Evolutionary conservation across 2,113 vertebrate genomes (phyloP).

Genomic region (Sphaerodactylus townsendi): DNA sequence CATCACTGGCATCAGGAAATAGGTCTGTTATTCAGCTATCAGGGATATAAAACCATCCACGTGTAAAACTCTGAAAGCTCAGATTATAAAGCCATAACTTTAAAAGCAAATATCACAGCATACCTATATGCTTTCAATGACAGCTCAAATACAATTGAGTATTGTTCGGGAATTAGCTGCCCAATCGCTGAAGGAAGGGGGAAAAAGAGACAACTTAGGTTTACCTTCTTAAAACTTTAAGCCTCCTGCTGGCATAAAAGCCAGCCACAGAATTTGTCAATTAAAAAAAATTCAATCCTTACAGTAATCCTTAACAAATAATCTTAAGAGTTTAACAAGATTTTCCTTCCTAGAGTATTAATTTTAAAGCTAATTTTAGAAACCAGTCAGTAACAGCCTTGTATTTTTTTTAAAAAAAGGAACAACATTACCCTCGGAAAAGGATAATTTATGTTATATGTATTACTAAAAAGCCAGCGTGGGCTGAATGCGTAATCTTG

Average conservation of each 20-base stretch:
- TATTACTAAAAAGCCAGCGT: background rate
- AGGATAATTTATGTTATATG: background rate
- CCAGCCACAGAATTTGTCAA: conserved; percentile 42
- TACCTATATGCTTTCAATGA: background rate
- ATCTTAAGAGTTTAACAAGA: conserved; percentile 48
- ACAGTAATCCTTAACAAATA: conserved; percentile 59
- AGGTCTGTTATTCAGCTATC: background rate
- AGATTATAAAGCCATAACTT: background rate
- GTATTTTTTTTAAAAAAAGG: background rate
- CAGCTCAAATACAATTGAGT: background rate
- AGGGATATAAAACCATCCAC: background rate
- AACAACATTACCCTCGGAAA: background rate
- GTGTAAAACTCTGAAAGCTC: background rate
- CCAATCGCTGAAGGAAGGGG: background rate
- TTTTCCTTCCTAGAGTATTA: conserved; percentile 4
- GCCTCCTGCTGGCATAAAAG: conserved; percentile 11
- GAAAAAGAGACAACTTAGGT: background rate
- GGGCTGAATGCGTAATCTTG: background rate
- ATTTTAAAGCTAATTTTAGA: conserved; percentile 7
- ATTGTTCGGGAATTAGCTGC: conserved; percentile 9
- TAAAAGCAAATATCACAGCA: background rate
- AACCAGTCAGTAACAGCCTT: background rate
- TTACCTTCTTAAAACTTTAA: conserved; percentile 46
- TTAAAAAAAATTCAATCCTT: conserved; percentile 52
- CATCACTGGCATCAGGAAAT: background rate